A percentile compares a stretch with the other conserved stretches of the same genome.
These are phyloP conservation scores for Mergus octosetaceus DNA, from an alignment of 2,797 vertebrate genomes.

Conservation along the genomic window DNA sequence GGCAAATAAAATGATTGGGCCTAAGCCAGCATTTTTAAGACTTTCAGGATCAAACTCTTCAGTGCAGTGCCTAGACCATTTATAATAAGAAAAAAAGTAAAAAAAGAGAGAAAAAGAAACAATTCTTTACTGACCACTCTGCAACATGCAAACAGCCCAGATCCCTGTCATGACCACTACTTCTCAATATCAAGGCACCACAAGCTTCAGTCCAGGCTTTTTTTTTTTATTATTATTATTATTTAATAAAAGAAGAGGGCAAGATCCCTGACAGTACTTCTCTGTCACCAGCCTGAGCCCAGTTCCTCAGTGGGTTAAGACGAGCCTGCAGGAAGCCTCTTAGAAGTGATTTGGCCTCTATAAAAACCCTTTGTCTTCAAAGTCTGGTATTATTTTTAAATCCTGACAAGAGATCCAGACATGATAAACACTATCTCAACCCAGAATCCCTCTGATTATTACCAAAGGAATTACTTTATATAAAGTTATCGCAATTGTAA, in stretches of 20 bases:
- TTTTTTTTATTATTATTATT: no score
- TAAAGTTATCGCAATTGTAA: slow-evolving; percentile 30
- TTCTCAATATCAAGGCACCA: not conserved
- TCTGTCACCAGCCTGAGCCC: not conserved
- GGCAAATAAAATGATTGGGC: not conserved
- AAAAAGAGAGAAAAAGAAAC: not conserved
- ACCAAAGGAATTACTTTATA: slow-evolving; percentile 50
- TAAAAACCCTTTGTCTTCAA: not conserved
- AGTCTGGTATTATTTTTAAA: slow-evolving; percentile 23
- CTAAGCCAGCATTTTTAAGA: slow-evolving; percentile 28
- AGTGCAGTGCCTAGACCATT: not conserved
- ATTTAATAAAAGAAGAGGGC: not conserved
- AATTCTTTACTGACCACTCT: not conserved
- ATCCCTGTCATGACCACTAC: not conserved
- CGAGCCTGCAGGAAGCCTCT: rapidly evolving
- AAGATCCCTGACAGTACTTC: not conserved
- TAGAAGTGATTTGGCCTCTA: not conserved
- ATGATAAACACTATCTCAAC: not conserved
- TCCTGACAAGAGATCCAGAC: not conserved
- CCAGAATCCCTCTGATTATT: not conserved
- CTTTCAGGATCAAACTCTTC: not conserved
- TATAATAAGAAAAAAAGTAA: not conserved
- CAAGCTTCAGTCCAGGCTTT: not conserved
- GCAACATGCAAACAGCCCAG: not conserved
- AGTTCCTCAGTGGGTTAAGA: not conserved